Evolutionary conservation across 92 coral and sea anemone species (phyloP).

Genomic region (Palythoa caribaeorum): DNA sequence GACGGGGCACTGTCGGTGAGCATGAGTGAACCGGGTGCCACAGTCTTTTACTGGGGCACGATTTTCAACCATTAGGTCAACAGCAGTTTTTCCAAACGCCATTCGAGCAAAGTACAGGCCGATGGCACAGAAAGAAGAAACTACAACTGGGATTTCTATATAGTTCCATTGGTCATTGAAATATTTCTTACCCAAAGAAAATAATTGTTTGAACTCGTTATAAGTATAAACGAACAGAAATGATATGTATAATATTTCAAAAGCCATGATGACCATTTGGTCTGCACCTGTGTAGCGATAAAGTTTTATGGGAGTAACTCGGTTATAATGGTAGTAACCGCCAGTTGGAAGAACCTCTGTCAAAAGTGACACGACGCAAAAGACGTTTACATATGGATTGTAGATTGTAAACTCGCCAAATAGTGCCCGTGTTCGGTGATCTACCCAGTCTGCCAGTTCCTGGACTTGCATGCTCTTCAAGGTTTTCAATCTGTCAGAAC

Average conservation of each 20-base stretch:
- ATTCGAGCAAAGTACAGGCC: constrained; percentile 84
- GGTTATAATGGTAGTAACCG: constrained; percentile 78
- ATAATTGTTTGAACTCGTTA: constrained; percentile 80
- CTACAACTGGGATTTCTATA: constrained; percentile 73
- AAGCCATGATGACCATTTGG: constrained; percentile 74
- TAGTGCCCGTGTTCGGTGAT: constrained; percentile 85
- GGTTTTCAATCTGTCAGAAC: constrained; percentile 58
- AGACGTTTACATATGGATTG: constrained; percentile 84
- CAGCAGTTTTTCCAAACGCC: constrained; percentile 72
- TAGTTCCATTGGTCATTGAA: constrained; percentile 87
- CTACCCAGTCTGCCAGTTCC: constrained; percentile 79
- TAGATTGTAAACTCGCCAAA: constrained; percentile 87
- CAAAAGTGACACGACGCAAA: constrained; percentile 77
- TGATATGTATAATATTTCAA: constrained; percentile 74
- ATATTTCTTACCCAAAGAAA: constrained; percentile 72
- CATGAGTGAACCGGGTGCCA: too few species aligned
- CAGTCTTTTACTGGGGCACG: too few species aligned
- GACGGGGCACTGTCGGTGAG: too few species aligned
- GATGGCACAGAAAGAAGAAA: constrained; percentile 79
- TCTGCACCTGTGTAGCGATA: constrained; percentile 87
- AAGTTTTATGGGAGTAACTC: constrained; percentile 71
- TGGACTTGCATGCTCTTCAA: constrained; percentile 64
- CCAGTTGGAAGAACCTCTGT: constrained; percentile 88
- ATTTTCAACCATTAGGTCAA: constrained; percentile 71
- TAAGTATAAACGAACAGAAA: constrained; percentile 80